phyloP scores from a whole-genome alignment of 2,888 invertebrate genomes.

The Eurois occulta region DNA sequence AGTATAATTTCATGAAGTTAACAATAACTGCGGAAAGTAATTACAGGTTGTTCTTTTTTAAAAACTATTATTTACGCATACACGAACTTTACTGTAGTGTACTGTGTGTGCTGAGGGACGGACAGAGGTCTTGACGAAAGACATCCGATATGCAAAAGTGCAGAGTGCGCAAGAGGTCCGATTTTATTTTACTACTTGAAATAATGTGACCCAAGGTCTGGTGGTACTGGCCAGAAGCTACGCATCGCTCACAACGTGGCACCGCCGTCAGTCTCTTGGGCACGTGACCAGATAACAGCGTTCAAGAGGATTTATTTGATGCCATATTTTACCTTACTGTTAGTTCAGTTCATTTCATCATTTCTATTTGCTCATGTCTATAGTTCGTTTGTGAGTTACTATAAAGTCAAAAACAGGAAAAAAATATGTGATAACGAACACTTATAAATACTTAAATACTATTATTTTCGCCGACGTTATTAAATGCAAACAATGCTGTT shows the following conservation, averaged over 20 bases:
- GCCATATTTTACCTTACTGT: too few species aligned
- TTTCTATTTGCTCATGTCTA: too few species aligned
- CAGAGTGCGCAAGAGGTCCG: background rate
- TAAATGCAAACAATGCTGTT: background rate
- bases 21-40: background rate
- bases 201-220: background rate
- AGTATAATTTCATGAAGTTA: constrained; percentile 31
- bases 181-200: too few species aligned
- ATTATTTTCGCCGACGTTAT: background rate
- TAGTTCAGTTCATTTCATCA: too few species aligned
- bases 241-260: background rate
- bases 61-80: background rate
- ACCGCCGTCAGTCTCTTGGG: background rate
- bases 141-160: background rate
- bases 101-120: background rate
- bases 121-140: background rate
- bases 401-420: background rate
- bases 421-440: background rate
- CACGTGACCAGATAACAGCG: background rate
- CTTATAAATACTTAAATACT: background rate
- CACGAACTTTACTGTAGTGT: background rate
- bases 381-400: background rate
- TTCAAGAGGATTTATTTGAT: background rate
- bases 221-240: background rate
- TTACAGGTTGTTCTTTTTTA: background rate